phyloP scores from a whole-genome alignment of 2,113 vertebrate species.

The Chionomys nivalis region DNA sequence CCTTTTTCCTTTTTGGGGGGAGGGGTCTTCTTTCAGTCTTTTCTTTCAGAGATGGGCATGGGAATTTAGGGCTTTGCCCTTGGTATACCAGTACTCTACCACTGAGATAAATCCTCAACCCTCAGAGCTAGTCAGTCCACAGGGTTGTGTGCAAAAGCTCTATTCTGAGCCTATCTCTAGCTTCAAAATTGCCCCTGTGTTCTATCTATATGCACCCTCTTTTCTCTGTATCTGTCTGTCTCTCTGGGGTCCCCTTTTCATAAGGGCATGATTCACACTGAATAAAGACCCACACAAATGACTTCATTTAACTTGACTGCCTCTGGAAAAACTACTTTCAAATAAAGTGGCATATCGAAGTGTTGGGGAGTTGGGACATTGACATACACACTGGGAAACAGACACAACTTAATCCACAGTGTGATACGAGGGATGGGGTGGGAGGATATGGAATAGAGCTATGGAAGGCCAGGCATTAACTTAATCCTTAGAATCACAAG shows the following conservation, averaged over 20 bases:
- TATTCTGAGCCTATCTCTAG: neutral
- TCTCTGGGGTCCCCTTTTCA: neutral
- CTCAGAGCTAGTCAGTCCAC: neutral
- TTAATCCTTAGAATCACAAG: neutral
- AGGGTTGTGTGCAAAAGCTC: neutral
- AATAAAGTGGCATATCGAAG: neutral
- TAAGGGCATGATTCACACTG: neutral
- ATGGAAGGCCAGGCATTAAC: neutral
- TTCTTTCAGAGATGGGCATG: neutral
- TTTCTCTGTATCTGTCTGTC: accelerated
- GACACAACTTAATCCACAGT: neutral
- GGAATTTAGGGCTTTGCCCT: neutral
- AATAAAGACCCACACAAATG: neutral
- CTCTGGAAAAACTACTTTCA: neutral
- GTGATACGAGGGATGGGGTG: neutral
- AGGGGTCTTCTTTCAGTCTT: neutral
- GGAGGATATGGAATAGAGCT: neutral
- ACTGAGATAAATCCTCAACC: neutral
- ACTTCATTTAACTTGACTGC: neutral
- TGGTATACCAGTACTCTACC: neutral
- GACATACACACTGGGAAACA: accelerated
- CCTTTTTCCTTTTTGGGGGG: too few relatives aligned
- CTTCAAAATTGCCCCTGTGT: neutral
- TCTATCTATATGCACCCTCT: neutral
- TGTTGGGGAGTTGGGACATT: neutral